phyloP scores from a whole-genome alignment of 2,113 vertebrate species.

The Mola mola region DNA sequence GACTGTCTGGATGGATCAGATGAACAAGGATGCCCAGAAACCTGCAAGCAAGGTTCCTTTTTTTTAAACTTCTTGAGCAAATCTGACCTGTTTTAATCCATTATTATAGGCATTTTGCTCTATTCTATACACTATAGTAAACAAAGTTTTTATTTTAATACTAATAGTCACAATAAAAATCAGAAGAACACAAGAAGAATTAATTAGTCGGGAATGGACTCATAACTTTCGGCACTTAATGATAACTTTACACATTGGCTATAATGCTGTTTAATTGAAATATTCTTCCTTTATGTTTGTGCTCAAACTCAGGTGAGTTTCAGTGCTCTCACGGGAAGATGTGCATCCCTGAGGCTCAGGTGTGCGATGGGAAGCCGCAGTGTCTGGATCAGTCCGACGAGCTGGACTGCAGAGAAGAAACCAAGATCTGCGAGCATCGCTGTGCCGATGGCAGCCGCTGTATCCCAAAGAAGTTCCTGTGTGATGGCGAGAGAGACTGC shows the following conservation, averaged over 20 bases:
- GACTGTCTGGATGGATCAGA: slow-evolving; percentile 90
- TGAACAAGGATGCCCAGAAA: slow-evolving; percentile 69
- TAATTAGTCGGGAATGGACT: too few relatives aligned
- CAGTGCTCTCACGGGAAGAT: slow-evolving; percentile 78
- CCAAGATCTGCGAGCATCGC: slow-evolving; percentile 80
- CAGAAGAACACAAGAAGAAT: too few relatives aligned
- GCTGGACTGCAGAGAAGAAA: slow-evolving; percentile 69
- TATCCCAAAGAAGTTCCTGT: slow-evolving; percentile 85
- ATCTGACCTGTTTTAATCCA: too few relatives aligned
- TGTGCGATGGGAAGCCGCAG: slow-evolving; percentile 85
- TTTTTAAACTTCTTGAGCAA: too few relatives aligned
- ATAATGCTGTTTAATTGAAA: not conserved
- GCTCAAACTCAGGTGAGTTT: slow-evolving; percentile 74
- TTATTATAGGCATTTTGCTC: too few relatives aligned
- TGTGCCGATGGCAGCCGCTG: slow-evolving; percentile 84
- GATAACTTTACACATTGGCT: too few relatives aligned
- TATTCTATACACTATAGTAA: too few relatives aligned
- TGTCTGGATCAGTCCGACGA: slow-evolving; percentile 89
- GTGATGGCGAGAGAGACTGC: slow-evolving; percentile 89
- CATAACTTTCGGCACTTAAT: too few relatives aligned
- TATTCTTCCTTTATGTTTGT: not conserved
- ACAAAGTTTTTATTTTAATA: too few relatives aligned
- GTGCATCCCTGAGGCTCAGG: slow-evolving; percentile 77
- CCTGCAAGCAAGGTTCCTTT: slow-evolving; percentile 67
- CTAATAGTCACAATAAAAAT: too few relatives aligned